Evolutionary conservation across 2,888 invertebrate genomes (phyloP).

Genomic region (Chesias legatella): DNA sequence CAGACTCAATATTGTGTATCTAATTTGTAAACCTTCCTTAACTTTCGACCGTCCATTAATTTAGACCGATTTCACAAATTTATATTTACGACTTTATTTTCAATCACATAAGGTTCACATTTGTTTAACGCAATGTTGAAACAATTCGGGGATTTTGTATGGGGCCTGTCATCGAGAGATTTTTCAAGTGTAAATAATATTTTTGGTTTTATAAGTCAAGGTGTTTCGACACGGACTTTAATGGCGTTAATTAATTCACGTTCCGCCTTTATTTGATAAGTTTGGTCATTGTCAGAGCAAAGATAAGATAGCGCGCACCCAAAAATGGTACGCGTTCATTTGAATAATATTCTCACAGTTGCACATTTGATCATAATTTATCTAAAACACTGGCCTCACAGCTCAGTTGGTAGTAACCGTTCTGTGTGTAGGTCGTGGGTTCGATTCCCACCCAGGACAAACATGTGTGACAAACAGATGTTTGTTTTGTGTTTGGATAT

Average conservation of each 20-base stretch:
- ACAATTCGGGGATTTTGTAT: constrained; percentile 35
- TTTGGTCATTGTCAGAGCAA: no score
- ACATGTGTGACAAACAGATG: no score
- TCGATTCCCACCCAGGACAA: no score
- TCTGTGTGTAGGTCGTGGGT: no score
- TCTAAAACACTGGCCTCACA: no score
- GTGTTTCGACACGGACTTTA: constrained; percentile 68
- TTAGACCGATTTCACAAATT: constrained; percentile 61
- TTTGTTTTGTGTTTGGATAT: no score
- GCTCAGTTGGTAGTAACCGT: no score
- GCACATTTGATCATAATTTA: no score
- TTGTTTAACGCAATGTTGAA: constrained; percentile 4
- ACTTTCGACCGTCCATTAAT: constrained; percentile 63
- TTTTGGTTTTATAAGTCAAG: constrained; percentile 59
- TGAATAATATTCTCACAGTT: no score
- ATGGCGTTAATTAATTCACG: constrained; percentile 70
- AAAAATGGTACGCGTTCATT: no score
- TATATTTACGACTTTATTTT: constrained; percentile 18
- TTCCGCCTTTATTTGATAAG: constrained; percentile 39
- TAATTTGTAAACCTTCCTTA: constrained; percentile 70
- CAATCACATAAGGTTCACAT: constrained; percentile 17
- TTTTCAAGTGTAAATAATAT: constrained; percentile 61
- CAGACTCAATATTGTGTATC: constrained; percentile 64
- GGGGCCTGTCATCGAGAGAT: constrained; percentile 63
- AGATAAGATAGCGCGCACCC: no score